Evolutionary conservation across 1,140 invertebrate genomes (phyloP).

Genomic region (Drosophila saltans): DNA sequence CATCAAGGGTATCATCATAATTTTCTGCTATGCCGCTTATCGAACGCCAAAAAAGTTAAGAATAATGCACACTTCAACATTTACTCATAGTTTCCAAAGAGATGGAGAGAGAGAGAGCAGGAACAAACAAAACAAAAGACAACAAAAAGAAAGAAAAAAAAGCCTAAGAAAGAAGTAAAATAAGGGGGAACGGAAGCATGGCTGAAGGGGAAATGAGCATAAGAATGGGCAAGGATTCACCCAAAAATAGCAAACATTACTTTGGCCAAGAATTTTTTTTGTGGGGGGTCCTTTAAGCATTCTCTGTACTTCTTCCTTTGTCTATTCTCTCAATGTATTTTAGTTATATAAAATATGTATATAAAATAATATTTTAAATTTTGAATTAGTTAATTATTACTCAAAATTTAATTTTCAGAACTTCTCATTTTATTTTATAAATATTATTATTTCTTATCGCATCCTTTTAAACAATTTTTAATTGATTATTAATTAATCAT

Average conservation of each 20-base stretch:
- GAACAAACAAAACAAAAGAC: constrained; percentile 4
- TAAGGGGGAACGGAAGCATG: constrained; percentile 19
- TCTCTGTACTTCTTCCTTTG: background rate
- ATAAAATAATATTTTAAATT: too few species aligned
- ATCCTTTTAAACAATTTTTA: too few species aligned
- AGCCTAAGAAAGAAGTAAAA: constrained; percentile 44
- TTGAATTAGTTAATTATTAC: too few species aligned
- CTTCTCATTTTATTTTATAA: too few species aligned
- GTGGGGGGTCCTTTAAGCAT: background rate
- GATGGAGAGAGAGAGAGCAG: too few species aligned
- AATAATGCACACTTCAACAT: constrained; percentile 75
- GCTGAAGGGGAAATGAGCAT: constrained; percentile 6
- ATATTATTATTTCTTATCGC: too few species aligned
- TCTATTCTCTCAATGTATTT: background rate
- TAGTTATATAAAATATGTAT: background rate
- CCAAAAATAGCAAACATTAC: constrained; percentile 53
- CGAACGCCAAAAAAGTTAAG: constrained; percentile 73
- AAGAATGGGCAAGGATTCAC: background rate
- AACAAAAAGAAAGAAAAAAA: constrained; percentile 31
- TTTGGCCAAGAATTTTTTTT: constrained; percentile 48
- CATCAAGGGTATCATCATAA: constrained; percentile 62
- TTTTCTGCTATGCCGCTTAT: constrained; percentile 67
- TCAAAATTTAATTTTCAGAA: too few species aligned
- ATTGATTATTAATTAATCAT: too few species aligned
- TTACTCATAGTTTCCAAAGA: constrained; percentile 64